Conservation (phyloP, 2,113 vertebrate species). For the Rhea pennata region DNA sequence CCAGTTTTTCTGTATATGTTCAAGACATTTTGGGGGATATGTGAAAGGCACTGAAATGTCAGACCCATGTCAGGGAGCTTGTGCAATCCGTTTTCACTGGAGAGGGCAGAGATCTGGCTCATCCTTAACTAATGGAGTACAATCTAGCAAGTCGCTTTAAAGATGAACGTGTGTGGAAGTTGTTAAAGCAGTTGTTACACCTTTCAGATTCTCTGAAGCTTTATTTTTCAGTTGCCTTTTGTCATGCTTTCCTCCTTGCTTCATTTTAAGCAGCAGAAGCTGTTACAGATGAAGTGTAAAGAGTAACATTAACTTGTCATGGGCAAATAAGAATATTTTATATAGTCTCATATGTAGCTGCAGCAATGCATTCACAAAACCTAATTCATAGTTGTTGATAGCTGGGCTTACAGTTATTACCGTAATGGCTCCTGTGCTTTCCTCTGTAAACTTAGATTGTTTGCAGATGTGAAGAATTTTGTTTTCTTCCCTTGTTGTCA, state of each 20-base stretch:
- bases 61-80: rapidly evolving
- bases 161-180: neutral
- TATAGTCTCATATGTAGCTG: neutral
- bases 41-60: neutral
- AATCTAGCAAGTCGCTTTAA: neutral
- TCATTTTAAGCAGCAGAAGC: neutral
- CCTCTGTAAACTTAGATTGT: neutral
- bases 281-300: neutral
- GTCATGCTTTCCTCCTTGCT: neutral
- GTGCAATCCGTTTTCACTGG: neutral
- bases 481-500: neutral
- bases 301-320: neutral
- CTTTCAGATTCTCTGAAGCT: neutral
- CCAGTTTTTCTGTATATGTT: neutral
- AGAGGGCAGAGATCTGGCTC: rapidly evolving
- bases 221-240: neutral
- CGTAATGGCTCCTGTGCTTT: neutral
- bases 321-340: neutral
- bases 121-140: neutral
- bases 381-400: neutral
- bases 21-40: neutral
- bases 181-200: neutral
- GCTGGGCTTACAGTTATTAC: neutral
- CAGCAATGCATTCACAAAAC: neutral
- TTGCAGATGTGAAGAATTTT: neutral